These are phyloP conservation scores for Megaceryle maxima DNA, from an alignment of 2,113 vertebrate genomes.

Conservation along the genomic window DNA sequence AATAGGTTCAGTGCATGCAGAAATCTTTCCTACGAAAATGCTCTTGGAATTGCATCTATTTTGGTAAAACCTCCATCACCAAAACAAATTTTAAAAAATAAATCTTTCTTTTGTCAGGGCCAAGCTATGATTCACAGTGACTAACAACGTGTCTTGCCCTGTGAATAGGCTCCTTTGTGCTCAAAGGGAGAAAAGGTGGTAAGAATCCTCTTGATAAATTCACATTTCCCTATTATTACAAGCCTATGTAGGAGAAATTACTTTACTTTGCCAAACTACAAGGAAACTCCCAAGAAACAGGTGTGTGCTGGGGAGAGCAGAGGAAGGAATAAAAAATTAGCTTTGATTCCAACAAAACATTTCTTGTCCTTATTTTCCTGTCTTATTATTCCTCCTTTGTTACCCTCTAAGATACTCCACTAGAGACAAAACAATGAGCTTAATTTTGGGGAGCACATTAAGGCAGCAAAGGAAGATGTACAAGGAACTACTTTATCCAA, in stretches of 20 bases:
- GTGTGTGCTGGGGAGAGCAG: neutral
- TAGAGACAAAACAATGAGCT: neutral
- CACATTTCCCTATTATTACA: neutral
- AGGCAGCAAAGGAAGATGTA: neutral
- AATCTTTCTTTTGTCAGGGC: neutral
- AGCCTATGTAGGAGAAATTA: neutral
- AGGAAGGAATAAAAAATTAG: neutral
- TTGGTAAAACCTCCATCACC: neutral
- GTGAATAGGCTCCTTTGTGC: slow-evolving; percentile 38
- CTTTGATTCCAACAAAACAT: neutral
- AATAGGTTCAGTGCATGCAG: neutral
- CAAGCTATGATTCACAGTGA: slow-evolving; percentile 46
- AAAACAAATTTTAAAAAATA: neutral
- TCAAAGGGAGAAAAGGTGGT: neutral
- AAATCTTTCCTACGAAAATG: neutral
- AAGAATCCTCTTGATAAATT: neutral
- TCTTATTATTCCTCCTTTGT: neutral
- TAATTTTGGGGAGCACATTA: neutral
- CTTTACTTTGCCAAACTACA: neutral
- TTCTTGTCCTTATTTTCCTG: neutral
- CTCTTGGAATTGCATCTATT: neutral
- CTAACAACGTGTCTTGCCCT: neutral
- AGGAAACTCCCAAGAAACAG: neutral
- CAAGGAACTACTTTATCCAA: neutral
- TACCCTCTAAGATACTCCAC: neutral